Conservation (phyloP, 1,140 invertebrate species). For the Melitaea cinxia region DNA sequence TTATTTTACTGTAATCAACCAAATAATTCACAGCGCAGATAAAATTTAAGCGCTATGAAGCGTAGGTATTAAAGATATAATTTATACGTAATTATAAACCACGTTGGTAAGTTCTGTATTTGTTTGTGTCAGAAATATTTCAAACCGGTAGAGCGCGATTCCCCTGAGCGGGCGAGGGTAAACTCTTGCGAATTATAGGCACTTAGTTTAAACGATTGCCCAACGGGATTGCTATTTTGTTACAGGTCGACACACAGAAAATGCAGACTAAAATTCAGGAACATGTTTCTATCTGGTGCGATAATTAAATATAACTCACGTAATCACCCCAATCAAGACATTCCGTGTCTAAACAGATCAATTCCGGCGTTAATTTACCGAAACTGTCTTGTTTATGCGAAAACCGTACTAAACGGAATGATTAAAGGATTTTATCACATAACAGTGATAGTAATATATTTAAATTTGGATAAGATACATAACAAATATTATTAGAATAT, state of each 20-base stretch:
- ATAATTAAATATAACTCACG: constrained; percentile 63
- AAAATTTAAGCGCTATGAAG: constrained; percentile 14
- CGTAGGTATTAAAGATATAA: constrained; percentile 18
- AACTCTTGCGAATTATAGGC: constrained; percentile 76
- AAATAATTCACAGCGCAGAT: not conserved
- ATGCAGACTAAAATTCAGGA: constrained; percentile 47
- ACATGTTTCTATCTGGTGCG: constrained; percentile 41
- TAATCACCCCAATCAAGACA: constrained; percentile 68
- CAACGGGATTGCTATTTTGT: constrained; percentile 61
- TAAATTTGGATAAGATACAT: not conserved
- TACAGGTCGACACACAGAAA: constrained; percentile 45
- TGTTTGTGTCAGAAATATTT: constrained; percentile 63
- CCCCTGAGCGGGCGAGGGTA: constrained; percentile 60
- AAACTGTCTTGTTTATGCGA: constrained; percentile 69
- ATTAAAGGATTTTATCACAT: constrained; percentile 2
- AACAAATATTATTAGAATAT: not conserved
- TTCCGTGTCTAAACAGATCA: constrained; percentile 58
- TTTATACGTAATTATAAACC: constrained; percentile 24
- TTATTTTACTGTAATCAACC: not conserved
- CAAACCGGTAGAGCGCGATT: constrained; percentile 58
- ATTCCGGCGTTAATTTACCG: constrained; percentile 71
- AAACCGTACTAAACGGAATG: constrained; percentile 25
- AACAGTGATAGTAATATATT: not conserved
- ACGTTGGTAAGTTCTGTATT: constrained; percentile 35
- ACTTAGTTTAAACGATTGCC: constrained; percentile 76